Evolutionary conservation across 2,888 invertebrate species (phyloP).

Genomic region (Ditula angustiorana): DNA sequence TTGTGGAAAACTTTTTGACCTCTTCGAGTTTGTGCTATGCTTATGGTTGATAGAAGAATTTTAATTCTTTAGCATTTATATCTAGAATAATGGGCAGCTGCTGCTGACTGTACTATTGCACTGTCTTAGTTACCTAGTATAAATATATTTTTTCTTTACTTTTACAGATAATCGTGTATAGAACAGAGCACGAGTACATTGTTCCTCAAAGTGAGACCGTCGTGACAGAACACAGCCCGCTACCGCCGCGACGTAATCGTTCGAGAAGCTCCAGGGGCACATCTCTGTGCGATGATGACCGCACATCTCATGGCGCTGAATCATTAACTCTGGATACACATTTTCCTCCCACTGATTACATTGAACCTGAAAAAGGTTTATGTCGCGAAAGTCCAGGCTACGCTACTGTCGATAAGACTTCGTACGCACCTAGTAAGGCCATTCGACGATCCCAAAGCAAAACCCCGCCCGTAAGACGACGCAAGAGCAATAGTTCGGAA

Average conservation of each 20-base stretch:
- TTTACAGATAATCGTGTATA: conserved; percentile 87
- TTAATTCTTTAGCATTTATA: too few relatives aligned
- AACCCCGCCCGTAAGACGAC: conserved; percentile 73
- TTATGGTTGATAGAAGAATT: too few relatives aligned
- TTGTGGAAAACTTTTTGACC: too few relatives aligned
- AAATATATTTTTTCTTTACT: conserved; percentile 5
- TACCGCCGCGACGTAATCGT: conserved; percentile 85
- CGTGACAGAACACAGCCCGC: conserved; percentile 84
- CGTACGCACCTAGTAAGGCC: conserved; percentile 87
- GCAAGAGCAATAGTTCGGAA: conserved; percentile 82
- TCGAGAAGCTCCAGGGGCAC: conserved; percentile 82
- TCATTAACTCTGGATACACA: conserved; percentile 85
- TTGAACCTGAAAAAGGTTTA: conserved; percentile 68
- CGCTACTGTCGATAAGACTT: conserved; percentile 90
- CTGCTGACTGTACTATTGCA: too few relatives aligned
- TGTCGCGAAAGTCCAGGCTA: conserved; percentile 88
- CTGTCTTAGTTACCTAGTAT: too few relatives aligned
- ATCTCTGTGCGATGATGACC: conserved; percentile 88
- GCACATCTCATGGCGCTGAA: conserved; percentile 90
- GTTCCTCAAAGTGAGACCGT: conserved; percentile 84
- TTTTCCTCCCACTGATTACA: conserved; percentile 59
- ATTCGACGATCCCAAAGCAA: conserved; percentile 84
- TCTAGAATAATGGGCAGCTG: too few relatives aligned
- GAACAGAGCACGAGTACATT: conserved; percentile 88
- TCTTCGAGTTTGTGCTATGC: too few relatives aligned